These are phyloP conservation scores for Pomatostomus ruficeps DNA, from an alignment of 2,113 vertebrate genomes.

Conservation along the genomic window DNA sequence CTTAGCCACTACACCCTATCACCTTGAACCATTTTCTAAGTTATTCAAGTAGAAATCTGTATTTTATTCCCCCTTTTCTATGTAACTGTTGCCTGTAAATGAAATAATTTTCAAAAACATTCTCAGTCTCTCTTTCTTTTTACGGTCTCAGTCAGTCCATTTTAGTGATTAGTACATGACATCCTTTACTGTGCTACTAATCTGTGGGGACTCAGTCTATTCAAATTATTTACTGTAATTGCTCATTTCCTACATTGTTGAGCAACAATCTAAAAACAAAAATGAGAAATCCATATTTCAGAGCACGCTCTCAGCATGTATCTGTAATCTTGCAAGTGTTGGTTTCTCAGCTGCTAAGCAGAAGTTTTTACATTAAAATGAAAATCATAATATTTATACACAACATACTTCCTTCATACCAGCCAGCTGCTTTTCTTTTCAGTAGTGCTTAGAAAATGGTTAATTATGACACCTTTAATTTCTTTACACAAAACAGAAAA, in stretches of 20 bases:
- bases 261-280: not conserved
- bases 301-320: not conserved
- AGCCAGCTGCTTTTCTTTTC: not conserved
- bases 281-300: not conserved
- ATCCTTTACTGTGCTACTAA: not conserved
- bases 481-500: slow-evolving; percentile 35
- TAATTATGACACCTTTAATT: slow-evolving; percentile 16
- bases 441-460: not conserved
- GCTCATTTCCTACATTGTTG: not conserved
- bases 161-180: not conserved
- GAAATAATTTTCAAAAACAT: not conserved
- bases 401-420: not conserved
- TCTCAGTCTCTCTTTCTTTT: not conserved
- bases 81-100: not conserved
- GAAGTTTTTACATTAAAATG: not conserved
- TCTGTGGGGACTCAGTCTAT: not conserved
- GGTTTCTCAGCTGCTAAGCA: not conserved
- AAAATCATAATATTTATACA: not conserved
- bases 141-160: not conserved
- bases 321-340: not conserved
- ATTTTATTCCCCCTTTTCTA: not conserved
- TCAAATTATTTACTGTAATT: not conserved
- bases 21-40: not conserved
- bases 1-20: not conserved
- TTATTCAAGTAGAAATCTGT: not conserved